These are phyloP conservation scores for Machaerirhynchus nigripectus DNA, from an alignment of 2,113 vertebrate species.

Conservation along the genomic window DNA sequence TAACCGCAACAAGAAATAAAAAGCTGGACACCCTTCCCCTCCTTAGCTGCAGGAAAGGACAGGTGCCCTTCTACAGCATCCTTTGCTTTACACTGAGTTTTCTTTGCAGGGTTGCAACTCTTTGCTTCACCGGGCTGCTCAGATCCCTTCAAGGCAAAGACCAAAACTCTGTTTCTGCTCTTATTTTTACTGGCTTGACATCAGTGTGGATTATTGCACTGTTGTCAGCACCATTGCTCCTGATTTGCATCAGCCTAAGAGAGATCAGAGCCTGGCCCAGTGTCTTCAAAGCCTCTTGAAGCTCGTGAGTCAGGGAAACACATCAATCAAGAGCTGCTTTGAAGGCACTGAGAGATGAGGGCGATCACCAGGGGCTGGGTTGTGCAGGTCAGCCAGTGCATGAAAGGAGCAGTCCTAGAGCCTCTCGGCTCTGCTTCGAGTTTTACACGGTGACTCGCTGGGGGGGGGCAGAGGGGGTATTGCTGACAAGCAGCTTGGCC, in stretches of 20 bases:
- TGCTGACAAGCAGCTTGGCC: neutral
- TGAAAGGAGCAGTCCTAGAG: neutral
- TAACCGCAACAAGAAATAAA: neutral
- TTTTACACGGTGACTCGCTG: slow-evolving; percentile 24
- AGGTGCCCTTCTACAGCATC: neutral
- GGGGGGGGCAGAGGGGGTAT: rapidly evolving
- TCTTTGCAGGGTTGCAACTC: neutral
- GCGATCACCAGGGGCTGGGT: slow-evolving; percentile 18
- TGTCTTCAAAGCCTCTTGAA: slow-evolving; percentile 56
- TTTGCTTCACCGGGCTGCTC: neutral
- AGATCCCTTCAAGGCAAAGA: slow-evolving; percentile 37
- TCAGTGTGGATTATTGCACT: slow-evolving; percentile 48
- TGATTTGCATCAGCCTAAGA: slow-evolving; percentile 55
- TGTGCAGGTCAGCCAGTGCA: slow-evolving; percentile 32
- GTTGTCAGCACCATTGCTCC: slow-evolving; percentile 59
- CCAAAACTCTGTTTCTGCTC: slow-evolving; percentile 14
- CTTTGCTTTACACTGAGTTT: neutral
- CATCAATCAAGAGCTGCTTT: slow-evolving; percentile 59
- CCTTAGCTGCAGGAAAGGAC: neutral
- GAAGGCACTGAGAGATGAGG: slow-evolving; percentile 40
- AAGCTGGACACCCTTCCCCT: neutral
- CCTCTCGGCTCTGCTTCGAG: slow-evolving; percentile 32
- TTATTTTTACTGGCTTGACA: slow-evolving; percentile 63
- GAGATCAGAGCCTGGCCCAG: slow-evolving; percentile 53
- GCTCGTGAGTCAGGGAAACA: slow-evolving; percentile 51